phyloP scores from a whole-genome alignment of 2,888 invertebrate genomes.

The Hirtodrosophila trivittata region DNA sequence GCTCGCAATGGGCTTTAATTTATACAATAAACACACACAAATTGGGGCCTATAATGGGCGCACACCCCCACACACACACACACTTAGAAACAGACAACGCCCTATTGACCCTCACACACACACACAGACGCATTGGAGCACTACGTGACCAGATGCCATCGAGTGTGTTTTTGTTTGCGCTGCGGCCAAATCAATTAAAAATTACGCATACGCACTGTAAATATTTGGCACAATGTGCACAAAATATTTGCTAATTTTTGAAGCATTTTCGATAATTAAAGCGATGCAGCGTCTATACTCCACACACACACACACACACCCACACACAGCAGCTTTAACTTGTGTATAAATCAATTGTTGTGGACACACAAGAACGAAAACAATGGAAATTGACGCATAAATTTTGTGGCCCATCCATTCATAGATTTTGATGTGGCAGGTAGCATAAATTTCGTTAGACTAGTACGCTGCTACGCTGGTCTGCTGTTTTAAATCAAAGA shows the following conservation, averaged over 20 bases:
- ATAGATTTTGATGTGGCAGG: conserved; percentile 10
- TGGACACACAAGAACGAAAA: conserved; percentile 4
- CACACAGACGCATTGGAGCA: conserved; percentile 5
- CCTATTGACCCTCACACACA: conserved; percentile 33
- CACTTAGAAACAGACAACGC: conserved; percentile 22
- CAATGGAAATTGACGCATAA: conserved; percentile 37
- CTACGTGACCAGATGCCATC: conserved; percentile 42
- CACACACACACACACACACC: not conserved
- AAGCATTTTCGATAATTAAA: conserved; percentile 48
- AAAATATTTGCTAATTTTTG: conserved; percentile 67
- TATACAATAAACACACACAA: conserved; percentile 62
- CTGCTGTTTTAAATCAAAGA: conserved; percentile 42
- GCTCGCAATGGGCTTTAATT: conserved; percentile 62
- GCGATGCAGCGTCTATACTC: conserved; percentile 13
- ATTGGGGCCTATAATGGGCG: conserved; percentile 33
- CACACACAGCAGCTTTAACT: not conserved
- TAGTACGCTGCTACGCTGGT: not conserved
- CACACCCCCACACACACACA: conserved; percentile 4
- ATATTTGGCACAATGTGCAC: conserved; percentile 59
- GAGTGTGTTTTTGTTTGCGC: conserved; percentile 55
- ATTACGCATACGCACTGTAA: conserved; percentile 78
- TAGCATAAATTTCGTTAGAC: conserved; percentile 3
- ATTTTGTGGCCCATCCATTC: conserved; percentile 19
- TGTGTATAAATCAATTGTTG: conserved; percentile 27
- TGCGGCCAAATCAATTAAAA: conserved; percentile 77